These are phyloP conservation scores for Monochamus saltuarius DNA, from an alignment of 1,140 invertebrate genomes.

Conservation along the genomic window DNA sequence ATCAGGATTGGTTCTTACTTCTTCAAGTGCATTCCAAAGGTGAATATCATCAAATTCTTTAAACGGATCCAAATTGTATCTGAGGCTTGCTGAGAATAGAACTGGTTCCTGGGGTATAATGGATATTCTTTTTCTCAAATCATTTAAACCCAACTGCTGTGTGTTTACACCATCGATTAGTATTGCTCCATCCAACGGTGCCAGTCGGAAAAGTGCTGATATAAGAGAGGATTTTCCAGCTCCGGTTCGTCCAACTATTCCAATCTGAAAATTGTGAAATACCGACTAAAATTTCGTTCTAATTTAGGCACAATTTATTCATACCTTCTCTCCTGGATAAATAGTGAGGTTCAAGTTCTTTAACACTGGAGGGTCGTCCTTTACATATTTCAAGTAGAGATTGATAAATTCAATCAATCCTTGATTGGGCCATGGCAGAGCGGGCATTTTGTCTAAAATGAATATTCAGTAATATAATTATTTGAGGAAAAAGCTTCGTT, in stretches of 20 bases:
- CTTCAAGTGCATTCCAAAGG: too few relatives aligned
- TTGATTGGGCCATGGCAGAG: constrained; percentile 67
- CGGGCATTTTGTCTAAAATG: constrained; percentile 51
- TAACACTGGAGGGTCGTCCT: constrained; percentile 61
- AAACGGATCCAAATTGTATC: too few relatives aligned
- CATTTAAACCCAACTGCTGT: constrained; percentile 62
- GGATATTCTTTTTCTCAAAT: constrained; percentile 71
- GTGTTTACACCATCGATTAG: constrained; percentile 71
- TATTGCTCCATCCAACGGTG: constrained; percentile 65
- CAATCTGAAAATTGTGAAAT: constrained; percentile 46
- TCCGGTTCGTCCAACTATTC: constrained; percentile 67
- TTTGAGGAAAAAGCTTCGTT: too few relatives aligned
- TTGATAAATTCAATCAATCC: constrained; percentile 69
- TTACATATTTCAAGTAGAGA: constrained; percentile 60
- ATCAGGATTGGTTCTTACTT: background rate
- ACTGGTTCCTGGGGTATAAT: constrained; percentile 85
- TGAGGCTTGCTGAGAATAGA: constrained; percentile 72
- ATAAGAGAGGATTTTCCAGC: constrained; percentile 84
- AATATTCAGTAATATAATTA: constrained; percentile 32
- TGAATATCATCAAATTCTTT: too few relatives aligned
- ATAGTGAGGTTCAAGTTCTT: constrained; percentile 67
- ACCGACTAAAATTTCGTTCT: too few relatives aligned
- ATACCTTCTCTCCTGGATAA: constrained; percentile 68
- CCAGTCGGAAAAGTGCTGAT: constrained; percentile 69
- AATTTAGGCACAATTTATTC: constrained; percentile 25